Evolutionary conservation across 2,888 invertebrate species (phyloP).

Genomic region (Pterostichus madidus): DNA sequence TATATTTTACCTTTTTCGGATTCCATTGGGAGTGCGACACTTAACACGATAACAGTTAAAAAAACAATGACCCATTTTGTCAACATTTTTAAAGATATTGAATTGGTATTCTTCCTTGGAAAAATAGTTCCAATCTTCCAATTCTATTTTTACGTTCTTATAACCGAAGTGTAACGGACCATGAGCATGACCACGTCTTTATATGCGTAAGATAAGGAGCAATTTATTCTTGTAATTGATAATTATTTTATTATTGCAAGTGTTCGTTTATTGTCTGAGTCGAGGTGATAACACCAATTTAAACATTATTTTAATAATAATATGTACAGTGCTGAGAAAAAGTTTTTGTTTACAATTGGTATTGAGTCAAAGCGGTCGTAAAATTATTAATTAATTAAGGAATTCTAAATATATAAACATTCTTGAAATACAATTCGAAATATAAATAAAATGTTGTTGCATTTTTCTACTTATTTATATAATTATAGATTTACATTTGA

Average conservation of each 20-base stretch:
- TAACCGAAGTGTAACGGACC: background rate
- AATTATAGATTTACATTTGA: no score
- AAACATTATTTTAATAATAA: slow-evolving; percentile 10
- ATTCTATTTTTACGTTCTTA: background rate
- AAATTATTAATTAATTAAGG: no score
- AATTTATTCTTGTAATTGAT: slow-evolving; percentile 33
- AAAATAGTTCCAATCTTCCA: background rate
- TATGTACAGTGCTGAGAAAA: slow-evolving; percentile 18
- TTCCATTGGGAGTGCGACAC: slow-evolving; percentile 2
- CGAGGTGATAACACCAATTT: slow-evolving; percentile 31
- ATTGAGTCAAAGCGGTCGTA: no score
- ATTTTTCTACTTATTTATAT: no score
- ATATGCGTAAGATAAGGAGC: slow-evolving; percentile 32
- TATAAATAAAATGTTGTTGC: no score
- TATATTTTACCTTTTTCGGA: slow-evolving; percentile 3
- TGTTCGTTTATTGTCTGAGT: slow-evolving; percentile 29
- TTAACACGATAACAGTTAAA: slow-evolving; percentile 10
- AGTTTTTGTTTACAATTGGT: background rate
- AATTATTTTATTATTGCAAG: slow-evolving; percentile 32
- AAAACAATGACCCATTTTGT: slow-evolving; percentile 14
- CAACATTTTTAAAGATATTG: slow-evolving; percentile 7
- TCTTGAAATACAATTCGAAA: no score
- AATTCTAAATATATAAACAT: no score
- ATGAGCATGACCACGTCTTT: background rate
- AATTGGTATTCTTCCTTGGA: background rate